Percentiles rank a stretch among this genome's conserved stretches.
These are phyloP conservation scores for Lepeophtheirus nordmannii DNA, from an alignment of 2,888 invertebrate species.

Conservation along the genomic window DNA sequence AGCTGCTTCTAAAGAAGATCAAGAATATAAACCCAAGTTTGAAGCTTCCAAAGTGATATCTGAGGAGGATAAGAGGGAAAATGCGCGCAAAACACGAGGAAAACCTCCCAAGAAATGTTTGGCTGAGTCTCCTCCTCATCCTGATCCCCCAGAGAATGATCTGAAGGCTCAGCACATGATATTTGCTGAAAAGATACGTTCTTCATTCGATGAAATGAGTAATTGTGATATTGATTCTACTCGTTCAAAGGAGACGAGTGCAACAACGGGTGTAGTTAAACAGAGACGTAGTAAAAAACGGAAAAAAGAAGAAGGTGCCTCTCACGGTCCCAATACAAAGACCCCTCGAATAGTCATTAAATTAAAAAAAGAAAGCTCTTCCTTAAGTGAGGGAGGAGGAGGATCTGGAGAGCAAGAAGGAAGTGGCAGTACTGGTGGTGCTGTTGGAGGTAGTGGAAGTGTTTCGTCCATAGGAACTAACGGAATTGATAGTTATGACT, in stretches of 20 bases:
- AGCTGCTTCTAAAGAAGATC: slow-evolving; percentile 33
- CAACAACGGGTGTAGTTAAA: neutral
- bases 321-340: neutral
- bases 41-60: slow-evolving; percentile 43
- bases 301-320: slow-evolving; percentile 1
- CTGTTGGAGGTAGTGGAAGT: neutral
- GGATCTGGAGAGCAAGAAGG: neutral
- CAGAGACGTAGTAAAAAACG: slow-evolving; percentile 10
- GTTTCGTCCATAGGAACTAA: neutral
- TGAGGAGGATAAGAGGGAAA: slow-evolving; percentile 32
- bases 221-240: neutral
- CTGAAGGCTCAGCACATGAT: slow-evolving; percentile 14
- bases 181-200: slow-evolving; percentile 16
- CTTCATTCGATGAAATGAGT: slow-evolving; percentile 5
- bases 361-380: slow-evolving; percentile 19
- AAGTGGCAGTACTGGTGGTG: too few relatives aligned
- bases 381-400: neutral
- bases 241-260: neutral
- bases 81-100: slow-evolving; percentile 17
- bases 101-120: slow-evolving; percentile 26
- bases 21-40: slow-evolving; percentile 37
- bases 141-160: slow-evolving; percentile 8
- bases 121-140: slow-evolving; percentile 12
- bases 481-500: neutral
- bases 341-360: slow-evolving; percentile 23